Evolutionary conservation across 2,113 vertebrate genomes (phyloP), one percentile per base, ranked within the genome.

Genomic region (Setophaga coronata): DNA sequence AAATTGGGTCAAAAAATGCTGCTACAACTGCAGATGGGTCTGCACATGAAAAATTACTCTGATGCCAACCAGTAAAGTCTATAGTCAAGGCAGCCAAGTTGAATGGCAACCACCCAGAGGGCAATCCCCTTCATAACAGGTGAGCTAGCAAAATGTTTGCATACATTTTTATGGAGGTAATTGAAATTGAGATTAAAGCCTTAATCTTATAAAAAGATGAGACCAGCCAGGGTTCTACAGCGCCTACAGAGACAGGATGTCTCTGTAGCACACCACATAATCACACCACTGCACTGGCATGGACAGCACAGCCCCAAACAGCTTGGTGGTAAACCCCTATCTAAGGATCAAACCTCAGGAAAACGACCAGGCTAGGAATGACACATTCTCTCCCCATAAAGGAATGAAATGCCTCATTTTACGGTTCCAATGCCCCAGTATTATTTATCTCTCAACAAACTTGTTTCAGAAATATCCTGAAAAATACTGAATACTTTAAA

Each of bases 231-330:
- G 24, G 38, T 18, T 60, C 53, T 34, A 16, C 40, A 54, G 31
- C 29, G 64, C 36, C 57, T 72, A 60, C 16, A 67, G 76, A 89
- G 78, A 31, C 26, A 43, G 67, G 34, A 66, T 42, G 47, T 4
- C 5, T 73, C 34, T 9, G 1, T 1, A 7, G 38, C 54, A 47
- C 33, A 65, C 10, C 50, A 50, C 1, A 1, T 7, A 48, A 40
- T 12, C 33, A 62, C 29, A 47, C 38, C 0, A 0, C 13, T 1
- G 4, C 26, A 4, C 57, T 0, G 0, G 2, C 31, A 23, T 3
- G 33, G 58, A 47, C 1, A 2, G 21, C 51, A 31, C 0, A 0
- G 76, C 5, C 36, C 18, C 1, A 8, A 21, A 45, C 1, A 10
- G 3, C 45, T 65, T 38, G 36, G 18, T 38, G 48, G 50, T 53